Conservation (phyloP, 92 coral and sea anemone species). For the Palythoa caribaeorum region DNA sequence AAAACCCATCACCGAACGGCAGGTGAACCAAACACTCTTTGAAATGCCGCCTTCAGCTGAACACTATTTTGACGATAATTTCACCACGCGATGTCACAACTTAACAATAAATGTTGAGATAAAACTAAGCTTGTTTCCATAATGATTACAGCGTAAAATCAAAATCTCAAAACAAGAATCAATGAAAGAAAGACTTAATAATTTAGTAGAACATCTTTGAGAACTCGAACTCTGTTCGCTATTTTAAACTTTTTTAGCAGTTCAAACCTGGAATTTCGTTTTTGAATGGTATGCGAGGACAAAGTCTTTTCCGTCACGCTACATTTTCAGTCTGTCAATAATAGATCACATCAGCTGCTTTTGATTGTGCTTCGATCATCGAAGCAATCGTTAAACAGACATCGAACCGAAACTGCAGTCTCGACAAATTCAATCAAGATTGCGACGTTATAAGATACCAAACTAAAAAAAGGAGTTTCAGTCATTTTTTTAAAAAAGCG, state of each 20-base stretch:
- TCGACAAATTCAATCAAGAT: not conserved
- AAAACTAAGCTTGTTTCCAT: slow-evolving; percentile 21
- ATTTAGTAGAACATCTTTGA: not conserved
- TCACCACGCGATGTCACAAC: slow-evolving; percentile 41
- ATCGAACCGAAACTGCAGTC: not conserved
- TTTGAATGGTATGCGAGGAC: slow-evolving; percentile 2
- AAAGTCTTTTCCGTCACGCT: slow-evolving; percentile 21
- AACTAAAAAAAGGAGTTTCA: not conserved
- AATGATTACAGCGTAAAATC: not conserved
- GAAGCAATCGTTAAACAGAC: not conserved
- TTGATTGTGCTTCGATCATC: not conserved
- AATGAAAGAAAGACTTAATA: not conserved
- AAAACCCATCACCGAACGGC: slow-evolving; percentile 33
- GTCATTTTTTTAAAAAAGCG: slow-evolving; percentile 6
- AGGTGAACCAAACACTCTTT: slow-evolving; percentile 38
- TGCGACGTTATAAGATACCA: not conserved
- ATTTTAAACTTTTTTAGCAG: not conserved
- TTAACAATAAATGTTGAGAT: slow-evolving; percentile 37
- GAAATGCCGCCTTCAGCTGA: slow-evolving; percentile 43
- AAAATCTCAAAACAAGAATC: not conserved
- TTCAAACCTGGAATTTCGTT: not conserved
- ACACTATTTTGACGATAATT: slow-evolving; percentile 46
- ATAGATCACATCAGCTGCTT: slow-evolving; percentile 38
- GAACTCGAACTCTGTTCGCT: not conserved
- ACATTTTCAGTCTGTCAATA: slow-evolving; percentile 8